Evolutionary conservation across 2,113 vertebrate genomes (phyloP).

Genomic region (Passer montanus): DNA sequence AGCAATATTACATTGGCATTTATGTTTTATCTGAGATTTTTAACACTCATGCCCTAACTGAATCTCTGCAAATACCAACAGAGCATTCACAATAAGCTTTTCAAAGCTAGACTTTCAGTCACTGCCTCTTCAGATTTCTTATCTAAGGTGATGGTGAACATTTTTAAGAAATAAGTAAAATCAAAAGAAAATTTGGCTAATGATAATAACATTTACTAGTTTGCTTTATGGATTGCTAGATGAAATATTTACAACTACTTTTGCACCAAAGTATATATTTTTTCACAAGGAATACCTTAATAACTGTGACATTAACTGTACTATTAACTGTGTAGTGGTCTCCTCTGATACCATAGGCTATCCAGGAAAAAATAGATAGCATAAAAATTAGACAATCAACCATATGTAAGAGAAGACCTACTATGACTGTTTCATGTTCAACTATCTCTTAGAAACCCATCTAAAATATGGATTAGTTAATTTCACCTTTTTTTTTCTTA

Average conservation of each 20-base stretch:
- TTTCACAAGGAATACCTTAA: background rate
- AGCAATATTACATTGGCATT: background rate
- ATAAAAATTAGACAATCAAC: background rate
- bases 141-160: background rate
- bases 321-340: background rate
- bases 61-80: background rate
- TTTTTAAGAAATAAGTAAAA: background rate
- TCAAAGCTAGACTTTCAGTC: background rate
- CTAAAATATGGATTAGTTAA: background rate
- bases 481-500: background rate
- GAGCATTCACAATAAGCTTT: background rate
- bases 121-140: background rate
- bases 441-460: background rate
- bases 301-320: background rate
- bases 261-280: background rate
- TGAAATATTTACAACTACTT: background rate
- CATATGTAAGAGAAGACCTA: background rate
- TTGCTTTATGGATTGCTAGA: background rate
- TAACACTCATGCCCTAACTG: background rate
- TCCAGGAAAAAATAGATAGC: background rate
- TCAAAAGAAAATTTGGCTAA: background rate
- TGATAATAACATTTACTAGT: background rate
- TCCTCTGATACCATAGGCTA: background rate
- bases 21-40: background rate
- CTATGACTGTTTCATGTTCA: background rate